These are phyloP conservation scores for Garra rufa DNA, from an alignment of 2,113 vertebrate species.

Conservation along the genomic window DNA sequence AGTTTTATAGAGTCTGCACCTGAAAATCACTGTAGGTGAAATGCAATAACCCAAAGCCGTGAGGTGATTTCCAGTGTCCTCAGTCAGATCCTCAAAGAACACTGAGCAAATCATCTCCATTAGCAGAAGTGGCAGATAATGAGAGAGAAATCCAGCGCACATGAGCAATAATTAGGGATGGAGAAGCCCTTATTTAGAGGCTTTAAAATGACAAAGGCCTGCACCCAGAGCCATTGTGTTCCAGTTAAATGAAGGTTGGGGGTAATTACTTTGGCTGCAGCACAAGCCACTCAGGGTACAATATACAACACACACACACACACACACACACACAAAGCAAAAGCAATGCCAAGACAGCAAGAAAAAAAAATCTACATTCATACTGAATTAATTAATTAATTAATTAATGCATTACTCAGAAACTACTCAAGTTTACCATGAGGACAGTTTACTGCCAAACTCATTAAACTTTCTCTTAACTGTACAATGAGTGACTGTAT, in stretches of 20 bases:
- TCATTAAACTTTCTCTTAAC: neutral
- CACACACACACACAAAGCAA: slow-evolving; percentile 30
- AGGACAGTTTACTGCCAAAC: neutral
- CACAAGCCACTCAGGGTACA: slow-evolving; percentile 16
- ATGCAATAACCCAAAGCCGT: neutral
- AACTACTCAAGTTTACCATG: neutral
- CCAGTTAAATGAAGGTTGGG: slow-evolving; percentile 32
- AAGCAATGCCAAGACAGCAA: neutral
- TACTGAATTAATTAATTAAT: neutral
- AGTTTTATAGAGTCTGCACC: neutral
- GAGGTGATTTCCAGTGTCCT: slow-evolving; percentile 46
- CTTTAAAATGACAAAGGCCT: slow-evolving; percentile 29
- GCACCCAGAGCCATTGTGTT: slow-evolving; percentile 38
- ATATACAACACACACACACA: slow-evolving; percentile 22
- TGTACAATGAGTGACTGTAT: neutral
- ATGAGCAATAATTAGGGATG: slow-evolving; percentile 58
- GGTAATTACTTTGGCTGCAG: slow-evolving; percentile 52
- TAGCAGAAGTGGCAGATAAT: slow-evolving; percentile 64
- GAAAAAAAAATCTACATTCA: too few relatives aligned
- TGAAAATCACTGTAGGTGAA: neutral
- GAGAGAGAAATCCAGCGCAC: slow-evolving; percentile 56
- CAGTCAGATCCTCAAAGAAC: slow-evolving; percentile 53
- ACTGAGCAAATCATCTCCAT: slow-evolving; percentile 54
- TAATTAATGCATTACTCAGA: neutral
- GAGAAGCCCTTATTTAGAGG: slow-evolving; percentile 21